Evolutionary conservation across 2,797 vertebrate species (phyloP).

Genomic region (Lemur catta): DNA sequence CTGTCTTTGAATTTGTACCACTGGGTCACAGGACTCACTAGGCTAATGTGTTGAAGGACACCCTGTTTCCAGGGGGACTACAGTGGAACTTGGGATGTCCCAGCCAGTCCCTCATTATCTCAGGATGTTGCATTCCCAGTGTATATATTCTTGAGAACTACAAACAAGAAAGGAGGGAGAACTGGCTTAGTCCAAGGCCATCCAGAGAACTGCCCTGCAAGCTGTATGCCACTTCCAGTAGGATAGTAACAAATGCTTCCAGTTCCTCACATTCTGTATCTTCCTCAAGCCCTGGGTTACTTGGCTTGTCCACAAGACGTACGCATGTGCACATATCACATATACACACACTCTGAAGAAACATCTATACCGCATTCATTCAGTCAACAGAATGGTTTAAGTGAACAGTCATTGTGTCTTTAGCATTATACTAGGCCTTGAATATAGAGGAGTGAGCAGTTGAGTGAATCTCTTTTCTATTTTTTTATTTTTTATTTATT

Average conservation of each 20-base stretch:
- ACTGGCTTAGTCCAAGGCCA: too few species aligned
- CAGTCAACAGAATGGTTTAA: neutral
- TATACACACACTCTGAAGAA: neutral
- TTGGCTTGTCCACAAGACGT: neutral
- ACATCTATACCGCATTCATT: neutral
- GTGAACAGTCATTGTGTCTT: neutral
- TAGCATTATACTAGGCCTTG: neutral
- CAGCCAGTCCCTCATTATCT: neutral
- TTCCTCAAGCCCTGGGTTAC: neutral
- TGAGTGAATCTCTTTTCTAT: neutral
- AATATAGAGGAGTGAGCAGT: neutral
- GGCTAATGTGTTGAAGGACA: neutral
- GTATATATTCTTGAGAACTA: neutral
- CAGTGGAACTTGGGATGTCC: neutral
- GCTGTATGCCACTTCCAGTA: neutral
- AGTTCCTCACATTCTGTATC: fast-evolving
- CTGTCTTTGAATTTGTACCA: neutral
- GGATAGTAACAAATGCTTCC: neutral
- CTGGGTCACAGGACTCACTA: neutral
- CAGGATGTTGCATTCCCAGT: neutral
- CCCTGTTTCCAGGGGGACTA: neutral
- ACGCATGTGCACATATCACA: fast-evolving
- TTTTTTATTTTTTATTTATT: too few species aligned
- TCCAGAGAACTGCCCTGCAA: neutral
- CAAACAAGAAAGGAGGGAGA: neutral